Evolutionary conservation across 1,140 invertebrate species (phyloP).

Genomic region (Philaenus spumarius): DNA sequence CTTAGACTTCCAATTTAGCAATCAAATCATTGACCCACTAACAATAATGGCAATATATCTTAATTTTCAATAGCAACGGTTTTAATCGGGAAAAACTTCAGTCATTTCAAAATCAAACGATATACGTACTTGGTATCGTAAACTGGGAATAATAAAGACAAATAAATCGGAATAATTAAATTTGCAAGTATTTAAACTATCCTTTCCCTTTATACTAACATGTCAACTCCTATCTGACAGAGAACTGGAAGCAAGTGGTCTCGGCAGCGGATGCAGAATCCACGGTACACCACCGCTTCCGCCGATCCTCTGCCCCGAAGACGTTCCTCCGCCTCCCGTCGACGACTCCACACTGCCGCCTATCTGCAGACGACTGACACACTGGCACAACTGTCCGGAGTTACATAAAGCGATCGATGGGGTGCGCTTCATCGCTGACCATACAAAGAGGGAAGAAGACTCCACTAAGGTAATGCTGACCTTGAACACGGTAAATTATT

Average conservation of each 20-base stretch:
- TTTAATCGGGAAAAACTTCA: too few species aligned
- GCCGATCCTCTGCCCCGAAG: constrained; percentile 34
- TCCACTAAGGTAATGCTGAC: constrained; percentile 65
- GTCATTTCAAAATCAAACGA: too few species aligned
- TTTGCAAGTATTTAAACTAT: too few species aligned
- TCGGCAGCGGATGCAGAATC: constrained; percentile 51
- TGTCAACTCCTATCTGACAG: constrained; percentile 33
- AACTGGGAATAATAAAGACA: too few species aligned
- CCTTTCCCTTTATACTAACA: not conserved
- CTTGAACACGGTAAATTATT: too few species aligned
- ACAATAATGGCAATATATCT: too few species aligned
- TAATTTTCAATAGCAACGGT: too few species aligned
- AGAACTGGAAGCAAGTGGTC: constrained; percentile 48
- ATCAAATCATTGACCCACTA: too few species aligned
- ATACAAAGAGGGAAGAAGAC: constrained; percentile 86
- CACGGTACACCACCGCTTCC: constrained; percentile 52
- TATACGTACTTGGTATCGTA: too few species aligned
- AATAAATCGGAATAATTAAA: too few species aligned
- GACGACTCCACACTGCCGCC: constrained; percentile 37
- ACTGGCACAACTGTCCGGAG: constrained; percentile 85
- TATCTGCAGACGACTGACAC: constrained; percentile 26
- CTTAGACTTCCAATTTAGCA: too few species aligned
- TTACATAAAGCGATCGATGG: constrained; percentile 87
- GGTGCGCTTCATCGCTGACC: constrained; percentile 87
- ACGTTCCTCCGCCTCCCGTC: constrained; percentile 26